phyloP scores from a whole-genome alignment of 2,113 vertebrate species.

The Polyodon spathula region DNA sequence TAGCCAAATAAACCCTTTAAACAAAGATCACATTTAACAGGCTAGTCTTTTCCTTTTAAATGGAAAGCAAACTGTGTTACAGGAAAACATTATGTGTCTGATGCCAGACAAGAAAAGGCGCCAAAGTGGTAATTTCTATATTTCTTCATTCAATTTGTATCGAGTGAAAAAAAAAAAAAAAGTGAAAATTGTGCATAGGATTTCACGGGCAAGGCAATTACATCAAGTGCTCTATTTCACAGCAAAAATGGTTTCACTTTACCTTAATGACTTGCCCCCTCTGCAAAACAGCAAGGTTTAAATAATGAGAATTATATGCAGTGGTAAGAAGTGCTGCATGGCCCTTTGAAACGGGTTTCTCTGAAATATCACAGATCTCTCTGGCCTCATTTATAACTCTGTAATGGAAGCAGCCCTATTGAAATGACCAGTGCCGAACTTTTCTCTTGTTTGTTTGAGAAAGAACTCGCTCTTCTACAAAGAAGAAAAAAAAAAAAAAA shows the following conservation, averaged over 20 bases:
- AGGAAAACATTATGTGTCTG: background rate
- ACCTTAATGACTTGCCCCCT: background rate
- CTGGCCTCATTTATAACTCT: background rate
- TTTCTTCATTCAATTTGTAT: background rate
- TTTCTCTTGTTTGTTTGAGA: too few relatives aligned
- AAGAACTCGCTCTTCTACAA: too few relatives aligned
- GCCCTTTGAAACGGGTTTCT: background rate
- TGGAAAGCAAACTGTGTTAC: conserved; percentile 4
- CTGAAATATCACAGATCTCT: background rate
- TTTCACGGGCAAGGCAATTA: background rate
- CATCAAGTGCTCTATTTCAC: background rate
- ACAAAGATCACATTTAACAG: too few relatives aligned
- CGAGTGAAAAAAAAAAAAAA: background rate
- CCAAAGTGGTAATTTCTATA: background rate
- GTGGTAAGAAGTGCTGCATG: background rate
- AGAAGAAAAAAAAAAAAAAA: too few relatives aligned
- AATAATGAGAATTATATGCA: background rate
- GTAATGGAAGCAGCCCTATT: too few relatives aligned
- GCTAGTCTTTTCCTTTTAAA: too few relatives aligned
- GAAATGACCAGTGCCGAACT: too few relatives aligned
- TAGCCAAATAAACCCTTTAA: too few relatives aligned
- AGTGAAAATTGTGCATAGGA: too few relatives aligned
- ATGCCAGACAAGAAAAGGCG: background rate
- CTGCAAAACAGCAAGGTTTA: background rate
- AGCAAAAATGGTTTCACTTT: background rate